A percentile compares a stretch with the other conserved stretches of the same genome.
Conservation (phyloP, 2,888 invertebrate genomes). For the Caenorhabditis macrosperma region DNA sequence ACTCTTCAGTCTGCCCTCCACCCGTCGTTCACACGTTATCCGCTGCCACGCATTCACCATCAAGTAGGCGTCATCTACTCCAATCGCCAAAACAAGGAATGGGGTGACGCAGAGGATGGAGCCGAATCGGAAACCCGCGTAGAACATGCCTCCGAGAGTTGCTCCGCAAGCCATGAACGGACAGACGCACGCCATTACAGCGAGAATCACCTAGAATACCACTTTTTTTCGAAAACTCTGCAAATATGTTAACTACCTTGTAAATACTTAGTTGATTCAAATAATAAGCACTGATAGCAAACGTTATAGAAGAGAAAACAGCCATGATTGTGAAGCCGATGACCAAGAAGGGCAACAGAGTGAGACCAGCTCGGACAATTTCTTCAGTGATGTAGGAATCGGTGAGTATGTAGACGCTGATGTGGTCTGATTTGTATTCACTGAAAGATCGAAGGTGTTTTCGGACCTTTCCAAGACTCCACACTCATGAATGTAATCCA, state of each 20-base stretch:
- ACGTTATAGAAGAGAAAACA: constrained; percentile 74
- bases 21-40: constrained; percentile 63
- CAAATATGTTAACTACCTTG: constrained; percentile 63
- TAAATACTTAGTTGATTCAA: constrained; percentile 71
- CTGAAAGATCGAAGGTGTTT: constrained; percentile 49
- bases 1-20: constrained; percentile 17
- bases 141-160: constrained; percentile 72
- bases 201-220: constrained; percentile 70
- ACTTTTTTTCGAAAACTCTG: not conserved
- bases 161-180: constrained; percentile 79
- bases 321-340: constrained; percentile 79
- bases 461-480: not conserved
- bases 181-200: constrained; percentile 75
- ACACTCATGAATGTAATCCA: constrained; percentile 72
- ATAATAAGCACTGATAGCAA: constrained; percentile 72
- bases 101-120: constrained; percentile 79
- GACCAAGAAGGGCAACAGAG: constrained; percentile 77
- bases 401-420: constrained; percentile 69
- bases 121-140: constrained; percentile 76
- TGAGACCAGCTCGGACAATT: constrained; percentile 72
- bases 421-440: constrained; percentile 61
- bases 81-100: constrained; percentile 76
- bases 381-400: constrained; percentile 77
- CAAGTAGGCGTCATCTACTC: constrained; percentile 78
- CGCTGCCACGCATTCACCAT: constrained; percentile 79